Conservation (phyloP, 2,797 vertebrate species). For the Typhlichthys subterraneus region DNA sequence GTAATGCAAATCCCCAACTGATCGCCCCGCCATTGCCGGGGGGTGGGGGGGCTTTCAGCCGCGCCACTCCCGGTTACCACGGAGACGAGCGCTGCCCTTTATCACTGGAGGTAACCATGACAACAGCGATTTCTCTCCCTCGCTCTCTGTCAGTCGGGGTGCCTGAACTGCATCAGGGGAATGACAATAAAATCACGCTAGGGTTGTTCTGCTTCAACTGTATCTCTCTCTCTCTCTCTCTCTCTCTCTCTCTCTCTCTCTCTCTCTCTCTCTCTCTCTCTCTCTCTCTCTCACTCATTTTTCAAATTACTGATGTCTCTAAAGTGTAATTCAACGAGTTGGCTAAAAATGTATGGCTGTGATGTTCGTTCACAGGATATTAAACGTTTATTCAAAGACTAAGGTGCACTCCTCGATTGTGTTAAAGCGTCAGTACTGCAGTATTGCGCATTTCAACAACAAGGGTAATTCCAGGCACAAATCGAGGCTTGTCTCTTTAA, state of each 20-base stretch:
- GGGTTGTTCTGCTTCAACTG: slow-evolving; percentile 3
- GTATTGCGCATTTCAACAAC: no score
- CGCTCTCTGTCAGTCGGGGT: slow-evolving; percentile 21
- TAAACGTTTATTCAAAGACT: slow-evolving; percentile 32
- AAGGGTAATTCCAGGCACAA: no score
- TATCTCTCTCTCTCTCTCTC: slow-evolving; percentile 3
- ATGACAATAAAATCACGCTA: slow-evolving; percentile 1
- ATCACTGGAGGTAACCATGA: slow-evolving; percentile 57
- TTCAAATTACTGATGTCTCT: slow-evolving; percentile 40
- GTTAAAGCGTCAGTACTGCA: no score
- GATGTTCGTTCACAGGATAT: slow-evolving; percentile 9
- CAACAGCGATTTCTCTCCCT: slow-evolving; percentile 41
- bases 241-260: not conserved
- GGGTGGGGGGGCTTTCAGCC: slow-evolving; percentile 39
- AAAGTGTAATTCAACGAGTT: slow-evolving; percentile 21
- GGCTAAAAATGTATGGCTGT: slow-evolving; percentile 27
- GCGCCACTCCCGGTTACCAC: slow-evolving; percentile 55
- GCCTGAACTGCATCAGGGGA: not conserved
- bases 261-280: not conserved
- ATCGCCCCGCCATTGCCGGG: slow-evolving; percentile 16
- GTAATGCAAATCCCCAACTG: slow-evolving; percentile 57
- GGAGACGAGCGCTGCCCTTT: slow-evolving; percentile 46
- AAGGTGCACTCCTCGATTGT: no score
- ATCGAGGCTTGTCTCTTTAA: no score
- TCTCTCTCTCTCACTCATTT: slow-evolving; percentile 21